A percentile compares a stretch with the other conserved stretches of the same genome.
Conservation (phyloP, 2,888 invertebrate genomes). For the Rambutsinella grinnellia region DNA sequence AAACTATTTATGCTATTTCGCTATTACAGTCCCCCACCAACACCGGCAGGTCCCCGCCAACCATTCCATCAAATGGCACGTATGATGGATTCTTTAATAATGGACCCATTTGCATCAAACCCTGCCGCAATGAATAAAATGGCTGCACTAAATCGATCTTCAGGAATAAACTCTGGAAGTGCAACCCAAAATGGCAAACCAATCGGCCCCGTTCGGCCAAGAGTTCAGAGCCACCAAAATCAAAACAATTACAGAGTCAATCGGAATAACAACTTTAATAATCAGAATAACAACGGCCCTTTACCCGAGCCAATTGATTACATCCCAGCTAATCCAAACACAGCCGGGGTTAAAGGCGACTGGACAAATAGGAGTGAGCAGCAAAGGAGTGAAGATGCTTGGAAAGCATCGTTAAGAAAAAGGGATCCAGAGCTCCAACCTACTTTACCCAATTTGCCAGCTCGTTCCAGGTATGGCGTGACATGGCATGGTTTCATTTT, state of each 20-base stretch:
- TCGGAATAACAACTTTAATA: conserved; percentile 47
- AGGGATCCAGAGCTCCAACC: conserved; percentile 78
- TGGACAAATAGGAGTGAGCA: conserved; percentile 48
- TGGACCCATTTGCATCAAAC: conserved; percentile 74
- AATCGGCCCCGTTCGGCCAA: conserved; percentile 62
- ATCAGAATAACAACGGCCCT: conserved; percentile 29
- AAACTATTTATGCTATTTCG: conserved; percentile 3
- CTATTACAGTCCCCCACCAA: conserved; percentile 56
- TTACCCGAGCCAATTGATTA: conserved; percentile 38
- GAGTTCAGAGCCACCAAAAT: conserved; percentile 57
- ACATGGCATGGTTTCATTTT: conserved; percentile 28
- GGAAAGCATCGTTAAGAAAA: conserved; percentile 78
- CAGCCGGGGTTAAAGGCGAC: conserved; percentile 34
- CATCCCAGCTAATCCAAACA: conserved; percentile 59
- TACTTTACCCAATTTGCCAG: conserved; percentile 76
- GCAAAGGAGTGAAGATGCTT: conserved; percentile 70
- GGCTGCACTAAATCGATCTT: conserved; percentile 72
- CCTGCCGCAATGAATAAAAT: conserved; percentile 78
- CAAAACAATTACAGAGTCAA: conserved; percentile 43
- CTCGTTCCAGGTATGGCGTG: conserved; percentile 65
- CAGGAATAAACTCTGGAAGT: conserved; percentile 3
- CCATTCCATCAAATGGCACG: conserved; percentile 77
- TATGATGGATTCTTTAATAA: conserved; percentile 81
- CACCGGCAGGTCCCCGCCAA: conserved; percentile 52
- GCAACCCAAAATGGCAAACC: conserved; percentile 49